phyloP scores from a whole-genome alignment of 1,140 invertebrate species.

The Leptinotarsa defecta region DNA sequence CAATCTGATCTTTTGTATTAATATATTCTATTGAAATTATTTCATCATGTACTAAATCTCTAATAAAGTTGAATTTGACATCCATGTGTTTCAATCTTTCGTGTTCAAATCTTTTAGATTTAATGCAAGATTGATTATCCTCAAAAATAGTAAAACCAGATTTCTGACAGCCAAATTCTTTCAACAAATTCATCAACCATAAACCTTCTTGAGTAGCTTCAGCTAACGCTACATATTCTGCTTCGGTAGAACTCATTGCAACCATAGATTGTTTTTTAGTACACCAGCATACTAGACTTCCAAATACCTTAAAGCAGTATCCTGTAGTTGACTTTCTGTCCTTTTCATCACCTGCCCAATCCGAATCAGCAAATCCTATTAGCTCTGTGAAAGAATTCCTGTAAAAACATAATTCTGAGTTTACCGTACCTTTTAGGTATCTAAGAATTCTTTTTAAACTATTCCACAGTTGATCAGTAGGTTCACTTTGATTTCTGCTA shows the following conservation, averaged over 20 bases:
- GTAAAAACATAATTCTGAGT: no score
- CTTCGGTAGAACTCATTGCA: slow-evolving; percentile 42
- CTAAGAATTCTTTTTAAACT: no score
- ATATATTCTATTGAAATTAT: not conserved
- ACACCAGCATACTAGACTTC: slow-evolving; percentile 53
- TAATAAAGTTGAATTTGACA: not conserved
- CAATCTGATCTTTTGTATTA: not conserved
- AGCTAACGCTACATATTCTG: slow-evolving; percentile 46
- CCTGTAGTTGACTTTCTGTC: slow-evolving; percentile 22
- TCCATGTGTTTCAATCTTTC: not conserved
- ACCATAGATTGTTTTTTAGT: slow-evolving; percentile 38
- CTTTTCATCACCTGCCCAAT: no score
- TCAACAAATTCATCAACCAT: no score
- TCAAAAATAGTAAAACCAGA: not conserved
- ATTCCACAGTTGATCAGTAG: no score
- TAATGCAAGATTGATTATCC: not conserved
- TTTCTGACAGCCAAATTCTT: not conserved
- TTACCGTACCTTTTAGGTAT: no score
- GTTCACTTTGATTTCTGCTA: no score
- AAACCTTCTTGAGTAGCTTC: slow-evolving; percentile 34
- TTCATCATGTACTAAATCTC: not conserved
- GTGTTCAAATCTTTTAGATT: not conserved
- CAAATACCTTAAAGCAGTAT: slow-evolving; percentile 45
- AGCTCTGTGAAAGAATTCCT: no score
- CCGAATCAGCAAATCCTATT: no score